Conservation (phyloP, 2,113 vertebrate species). For the Nothocercus nigrocapillus region DNA sequence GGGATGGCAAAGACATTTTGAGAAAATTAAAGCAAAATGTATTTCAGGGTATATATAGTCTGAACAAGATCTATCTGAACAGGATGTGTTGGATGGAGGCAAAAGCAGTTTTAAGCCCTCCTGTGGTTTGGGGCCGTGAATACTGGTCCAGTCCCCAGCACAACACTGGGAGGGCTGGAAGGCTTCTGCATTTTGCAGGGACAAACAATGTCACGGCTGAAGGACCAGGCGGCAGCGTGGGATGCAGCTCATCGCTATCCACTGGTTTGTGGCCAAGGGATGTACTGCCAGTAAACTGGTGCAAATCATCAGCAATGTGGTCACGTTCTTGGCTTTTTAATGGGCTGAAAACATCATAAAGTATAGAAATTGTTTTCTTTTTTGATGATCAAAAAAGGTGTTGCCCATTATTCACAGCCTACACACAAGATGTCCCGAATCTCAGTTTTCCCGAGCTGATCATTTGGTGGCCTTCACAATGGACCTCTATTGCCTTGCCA, state of each 20-base stretch:
- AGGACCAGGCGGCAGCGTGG: not conserved
- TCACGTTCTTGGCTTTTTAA: not conserved
- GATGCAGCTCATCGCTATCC: not conserved
- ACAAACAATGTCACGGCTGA: not conserved
- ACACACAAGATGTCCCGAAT: not conserved
- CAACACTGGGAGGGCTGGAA: not conserved
- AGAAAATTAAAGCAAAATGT: not conserved
- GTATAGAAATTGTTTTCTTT: not conserved
- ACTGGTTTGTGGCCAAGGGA: not conserved
- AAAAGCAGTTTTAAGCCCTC: not conserved
- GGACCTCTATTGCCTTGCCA: not conserved
- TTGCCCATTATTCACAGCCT: slow-evolving; percentile 20
- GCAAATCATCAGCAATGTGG: not conserved
- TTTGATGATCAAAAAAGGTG: slow-evolving; percentile 1
- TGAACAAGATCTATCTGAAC: not conserved
- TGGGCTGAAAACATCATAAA: not conserved
- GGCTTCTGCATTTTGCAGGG: not conserved
- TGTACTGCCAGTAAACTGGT: not conserved
- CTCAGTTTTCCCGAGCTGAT: not conserved
- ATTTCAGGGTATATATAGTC: not conserved
- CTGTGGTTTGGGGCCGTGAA: fast-evolving
- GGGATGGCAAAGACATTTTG: not conserved
- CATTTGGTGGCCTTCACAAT: not conserved
- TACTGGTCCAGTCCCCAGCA: not conserved
- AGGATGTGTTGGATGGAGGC: not conserved